Base-by-base conservation (phyloP, 2,888 invertebrate species). In the Pyrrhosoma nymphula region DNA sequence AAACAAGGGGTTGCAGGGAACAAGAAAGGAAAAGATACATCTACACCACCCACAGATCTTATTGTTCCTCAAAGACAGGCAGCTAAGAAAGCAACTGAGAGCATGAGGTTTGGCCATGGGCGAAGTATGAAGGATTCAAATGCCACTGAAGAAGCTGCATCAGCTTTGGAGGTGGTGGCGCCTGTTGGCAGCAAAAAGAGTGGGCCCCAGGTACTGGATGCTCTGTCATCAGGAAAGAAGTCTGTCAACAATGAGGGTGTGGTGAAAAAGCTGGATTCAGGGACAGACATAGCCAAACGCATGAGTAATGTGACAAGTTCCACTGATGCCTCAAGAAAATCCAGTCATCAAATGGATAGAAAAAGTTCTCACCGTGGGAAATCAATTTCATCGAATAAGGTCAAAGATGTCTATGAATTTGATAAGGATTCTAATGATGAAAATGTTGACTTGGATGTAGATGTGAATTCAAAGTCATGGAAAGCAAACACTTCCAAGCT, bases 11-110 rank as follows among this genome's bases (percentile, higher is more conserved):
- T 97, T 3, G 97, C 97, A 96, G 96, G 95, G 95, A 95, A 96
- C 93, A 96, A 95, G 75, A 96, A 96, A 95, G 26, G 96, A 95
- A 95, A 97, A 97, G 96, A 97, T 96, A 96, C 97, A 97, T 96
- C 97, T 98, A 95, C 97, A 98, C 96, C 97, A 96, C 98, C 98
- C n/a, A 98, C 98, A 0, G 98, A 99, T 97, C 97, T 99, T 95
- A 99, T 99, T 96, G 99, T 99, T 88, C 99, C 99, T 2, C 99
- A 99, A 96, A 97, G 99, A 95, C 98, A 99, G 97, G 99, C 99
- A 56, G 99, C 99, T 56, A 99, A 99, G 97, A 99, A 99, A 96
- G 99, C 99, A 0, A 98, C 98, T 0, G 99, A 99, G 97, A 99
- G 98, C 96, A 98, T 99, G 98, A 98, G 97, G 89, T 96, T 97